These are phyloP conservation scores for Pasiphila rectangulata DNA, from an alignment of 2,888 invertebrate genomes.

Conservation along the genomic window DNA sequence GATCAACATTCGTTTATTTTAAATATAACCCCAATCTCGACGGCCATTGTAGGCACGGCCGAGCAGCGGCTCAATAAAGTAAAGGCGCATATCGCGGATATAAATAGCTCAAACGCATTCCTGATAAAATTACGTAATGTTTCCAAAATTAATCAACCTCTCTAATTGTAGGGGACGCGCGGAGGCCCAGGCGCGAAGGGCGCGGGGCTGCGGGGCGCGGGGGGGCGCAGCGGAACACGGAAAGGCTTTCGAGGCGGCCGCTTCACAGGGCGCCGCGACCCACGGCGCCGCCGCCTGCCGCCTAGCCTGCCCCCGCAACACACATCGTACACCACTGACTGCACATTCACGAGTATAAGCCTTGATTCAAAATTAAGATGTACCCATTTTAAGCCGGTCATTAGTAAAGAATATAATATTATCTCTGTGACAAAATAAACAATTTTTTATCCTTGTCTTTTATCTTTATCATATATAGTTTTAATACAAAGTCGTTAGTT, in stretches of 20 bases:
- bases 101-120: conserved; percentile 23
- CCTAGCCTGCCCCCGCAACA: not conserved
- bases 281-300: conserved; percentile 34
- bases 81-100: conserved; percentile 16
- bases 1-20: no score
- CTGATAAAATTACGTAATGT: conserved; percentile 36
- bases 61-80: not conserved
- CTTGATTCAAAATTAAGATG: no score
- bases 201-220: conserved; percentile 29
- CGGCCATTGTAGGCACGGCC: not conserved
- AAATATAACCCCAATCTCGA: no score
- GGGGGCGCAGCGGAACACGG: conserved; percentile 58
- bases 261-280: conserved; percentile 48
- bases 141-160: conserved; percentile 44
- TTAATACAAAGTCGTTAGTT: no score
- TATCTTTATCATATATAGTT: no score
- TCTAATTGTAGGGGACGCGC: conserved; percentile 38
- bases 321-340: not conserved
- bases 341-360: no score
- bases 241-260: conserved; percentile 77
- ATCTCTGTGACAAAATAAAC: no score
- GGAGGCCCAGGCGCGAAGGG: conserved; percentile 17
- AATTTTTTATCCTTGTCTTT: no score
- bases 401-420: no score
- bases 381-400: no score